Evolutionary conservation across 2,797 vertebrate species (phyloP), one percentile per base, ranked within the genome.

Genomic region (Myoxocephalus aenaeus): DNA sequence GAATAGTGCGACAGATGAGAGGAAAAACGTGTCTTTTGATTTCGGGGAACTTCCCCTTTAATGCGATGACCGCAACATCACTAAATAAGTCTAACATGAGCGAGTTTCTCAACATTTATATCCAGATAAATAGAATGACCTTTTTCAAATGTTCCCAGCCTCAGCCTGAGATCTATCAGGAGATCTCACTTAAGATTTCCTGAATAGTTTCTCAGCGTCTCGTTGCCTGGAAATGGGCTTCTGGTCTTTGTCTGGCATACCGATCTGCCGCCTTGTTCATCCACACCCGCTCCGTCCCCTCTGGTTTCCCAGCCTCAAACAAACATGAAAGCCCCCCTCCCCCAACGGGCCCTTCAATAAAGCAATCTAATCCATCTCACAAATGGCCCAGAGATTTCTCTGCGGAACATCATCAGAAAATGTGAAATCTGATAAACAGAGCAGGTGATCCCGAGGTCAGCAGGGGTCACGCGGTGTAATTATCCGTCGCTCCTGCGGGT

Each of bases 401-500:
- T 80, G 91, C 85, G 73, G 86, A 94, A 89, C 92, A 89, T 93
- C 89, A 91, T 95, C 94, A 84, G 87, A 93, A 95, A 83, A 96
- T 93, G 92, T 94, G 94, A 94, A 95, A 92, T 94, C 93, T 94
- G 95, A 96, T 97, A 95, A 95, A 95, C 90, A 90, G 87, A 91
- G 87, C 82, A 82, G 80, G 82, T 75, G 34, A 78, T 53, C 18
- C 36, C 0, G 7, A 64, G 81, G 83, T 85, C 73, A 59, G 56
- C n/a, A 3, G 29, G 92, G 94, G 95, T 96, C 94, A 92, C 3
- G 58, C 29, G 34, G 81, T 93, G 93, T 95, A 96, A 95, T 97
- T 97, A 94, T 94, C 88, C 83, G 73, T 81, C 86, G 86, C 93
- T 95, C 94, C 90, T 86, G 87, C 82, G 91, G 93, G 93, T 96